Base-by-base conservation (phyloP, 2,888 invertebrate species). In the Portevinia maculata region DNA sequence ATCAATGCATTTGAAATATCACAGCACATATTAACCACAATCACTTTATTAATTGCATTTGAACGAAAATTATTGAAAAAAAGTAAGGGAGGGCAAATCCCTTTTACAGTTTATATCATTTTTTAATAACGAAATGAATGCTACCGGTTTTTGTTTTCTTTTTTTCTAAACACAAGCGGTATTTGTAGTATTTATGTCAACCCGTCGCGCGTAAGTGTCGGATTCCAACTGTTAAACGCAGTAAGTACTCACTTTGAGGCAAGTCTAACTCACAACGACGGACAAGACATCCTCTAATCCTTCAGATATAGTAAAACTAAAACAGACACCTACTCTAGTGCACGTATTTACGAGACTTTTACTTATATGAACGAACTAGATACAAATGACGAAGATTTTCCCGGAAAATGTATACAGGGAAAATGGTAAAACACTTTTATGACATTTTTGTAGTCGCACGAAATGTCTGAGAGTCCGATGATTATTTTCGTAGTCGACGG, bases 171-270 rank as follows among this genome's bases (percentile, higher is more conserved):
- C n/a, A 9, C 15, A 9, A 21, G 5, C 15, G 44, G 32, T n/a
- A 19, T n/a, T 9, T 30, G 55, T 60, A 48, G 37, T 57, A 64
- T 64, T 59, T 70, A 59, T 52, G 44, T 59, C 64, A 81, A 62
- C 48, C 84, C 85, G 53, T 59, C 78, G 50, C 81, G 81, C 81
- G 62, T 84, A 78, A 84, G 79, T 67, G 84, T 48, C 62, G 30
- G 67, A 81, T 67, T 84, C 75, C 34, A 79, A 84, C 84, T 84
- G 76, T 78, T 74, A 60, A 59, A 62, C 64, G 52, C 52, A 55
- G 19, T 53, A 19, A 70, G 32, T 46, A 39, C 19, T 67, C 74
- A 79, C 65, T 79, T 53, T 55, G 52, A 34, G 65, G 53, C 46
- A 53, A 53, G 65, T 37, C 41, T 13, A 21, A 46, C 24, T 24